Evolutionary conservation across 2,113 vertebrate genomes (phyloP).

Genomic region (Eptesicus fuscus): DNA sequence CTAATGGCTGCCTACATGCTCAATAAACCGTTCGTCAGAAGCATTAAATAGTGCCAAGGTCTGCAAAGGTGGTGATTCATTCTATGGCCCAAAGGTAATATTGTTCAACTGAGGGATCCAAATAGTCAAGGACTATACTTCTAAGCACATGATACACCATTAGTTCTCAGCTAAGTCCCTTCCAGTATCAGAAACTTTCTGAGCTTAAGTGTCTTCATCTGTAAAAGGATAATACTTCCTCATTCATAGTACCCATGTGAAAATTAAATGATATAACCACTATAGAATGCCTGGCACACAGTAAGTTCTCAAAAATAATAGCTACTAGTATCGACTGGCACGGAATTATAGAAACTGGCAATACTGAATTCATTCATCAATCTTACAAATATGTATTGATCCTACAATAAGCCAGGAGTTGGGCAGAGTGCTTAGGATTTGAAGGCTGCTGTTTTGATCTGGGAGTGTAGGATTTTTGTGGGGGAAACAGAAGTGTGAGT

Average conservation of each 20-base stretch:
- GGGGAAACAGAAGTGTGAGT: background rate
- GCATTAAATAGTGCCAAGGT: background rate
- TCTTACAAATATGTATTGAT: background rate
- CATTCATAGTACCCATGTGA: background rate
- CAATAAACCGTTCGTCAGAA: background rate
- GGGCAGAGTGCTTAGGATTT: background rate
- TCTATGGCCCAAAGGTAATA: background rate
- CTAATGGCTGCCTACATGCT: background rate
- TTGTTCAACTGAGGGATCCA: background rate
- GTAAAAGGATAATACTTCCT: background rate
- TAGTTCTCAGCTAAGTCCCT: background rate
- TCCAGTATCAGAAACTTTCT: background rate
- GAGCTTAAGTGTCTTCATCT: background rate
- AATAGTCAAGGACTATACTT: background rate
- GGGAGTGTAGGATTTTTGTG: background rate
- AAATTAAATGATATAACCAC: background rate
- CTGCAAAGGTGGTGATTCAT: slow-evolving; percentile 30
- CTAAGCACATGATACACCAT: background rate
- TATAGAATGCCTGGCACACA: background rate
- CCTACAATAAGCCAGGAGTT: background rate
- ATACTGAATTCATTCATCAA: background rate
- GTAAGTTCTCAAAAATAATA: background rate
- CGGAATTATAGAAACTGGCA: background rate
- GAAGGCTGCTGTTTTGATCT: background rate
- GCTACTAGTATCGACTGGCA: background rate